These are phyloP conservation scores for Trichomycterus rosablanca DNA, from an alignment of 2,113 vertebrate genomes.

Conservation along the genomic window DNA sequence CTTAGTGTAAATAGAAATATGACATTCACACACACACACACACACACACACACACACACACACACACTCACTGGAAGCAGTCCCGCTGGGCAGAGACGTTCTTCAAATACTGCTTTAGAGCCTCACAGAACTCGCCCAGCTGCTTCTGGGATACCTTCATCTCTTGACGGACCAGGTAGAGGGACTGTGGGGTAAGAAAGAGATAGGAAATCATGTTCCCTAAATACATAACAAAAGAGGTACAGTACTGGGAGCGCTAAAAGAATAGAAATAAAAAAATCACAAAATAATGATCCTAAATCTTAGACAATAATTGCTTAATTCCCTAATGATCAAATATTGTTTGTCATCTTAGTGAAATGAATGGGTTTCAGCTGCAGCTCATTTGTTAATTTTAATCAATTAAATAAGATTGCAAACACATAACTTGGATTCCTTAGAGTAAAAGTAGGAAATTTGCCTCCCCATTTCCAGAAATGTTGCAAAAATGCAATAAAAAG, in stretches of 20 bases:
- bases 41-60: constrained; percentile 70
- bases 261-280: background rate
- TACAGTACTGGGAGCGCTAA: background rate
- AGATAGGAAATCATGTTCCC: constrained; percentile 8
- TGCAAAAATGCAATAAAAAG: no score
- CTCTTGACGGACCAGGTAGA: constrained; percentile 87
- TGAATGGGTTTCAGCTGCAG: no score
- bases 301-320: no score
- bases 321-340: background rate
- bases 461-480: no score
- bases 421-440: background rate
- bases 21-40: constrained; percentile 29
- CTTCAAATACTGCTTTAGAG: constrained; percentile 91
- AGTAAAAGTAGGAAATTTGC: no score
- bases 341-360: no score
- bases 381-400: no score
- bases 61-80: constrained; percentile 96
- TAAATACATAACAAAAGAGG: background rate
- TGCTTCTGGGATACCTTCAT: constrained; percentile 90
- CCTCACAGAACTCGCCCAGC: constrained; percentile 82
- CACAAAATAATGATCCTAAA: no score
- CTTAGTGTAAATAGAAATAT: no score
- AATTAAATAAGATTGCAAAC: background rate
- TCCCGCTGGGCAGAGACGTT: constrained; percentile 77
- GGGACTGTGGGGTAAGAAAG: constrained; percentile 64